Percentiles rank a stretch among this genome's conserved stretches.
phyloP scores from a whole-genome alignment of 2,113 vertebrate species.

The Istiophorus platypterus region DNA sequence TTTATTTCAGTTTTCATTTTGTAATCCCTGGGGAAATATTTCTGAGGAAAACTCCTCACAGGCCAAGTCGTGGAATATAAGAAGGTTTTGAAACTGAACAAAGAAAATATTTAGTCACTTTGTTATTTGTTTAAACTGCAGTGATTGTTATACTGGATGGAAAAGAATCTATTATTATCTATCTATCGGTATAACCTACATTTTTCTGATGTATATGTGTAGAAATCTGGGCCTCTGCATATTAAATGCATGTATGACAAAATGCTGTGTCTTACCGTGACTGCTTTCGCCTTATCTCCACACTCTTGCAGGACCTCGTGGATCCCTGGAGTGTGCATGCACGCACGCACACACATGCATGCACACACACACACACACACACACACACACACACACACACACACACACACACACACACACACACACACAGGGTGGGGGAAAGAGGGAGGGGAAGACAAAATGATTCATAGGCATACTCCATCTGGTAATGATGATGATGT shows the following conservation, averaged over 20 bases:
- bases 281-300: slow-evolving; percentile 87
- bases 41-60: too few relatives aligned
- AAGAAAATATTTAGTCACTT: neutral
- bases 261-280: slow-evolving; percentile 84
- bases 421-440: neutral
- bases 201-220: neutral
- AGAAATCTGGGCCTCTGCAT: neutral
- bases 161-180: neutral
- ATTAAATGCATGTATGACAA: neutral
- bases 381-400: neutral
- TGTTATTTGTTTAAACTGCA: neutral
- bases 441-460: neutral
- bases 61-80: neutral
- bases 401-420: slow-evolving; percentile 2
- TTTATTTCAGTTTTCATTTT: neutral
- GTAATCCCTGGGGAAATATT: neutral
- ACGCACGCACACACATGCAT: neutral
- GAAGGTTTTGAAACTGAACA: neutral
- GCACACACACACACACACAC: neutral
- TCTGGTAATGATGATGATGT: slow-evolving; percentile 31
- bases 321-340: slow-evolving; percentile 84
- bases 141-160: neutral
- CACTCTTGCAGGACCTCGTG: slow-evolving; percentile 88
- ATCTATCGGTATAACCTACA: neutral
- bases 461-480: slow-evolving; percentile 33